These are phyloP conservation scores for Chroicocephalus ridibundus DNA, from an alignment of 2,113 vertebrate genomes.

Conservation along the genomic window DNA sequence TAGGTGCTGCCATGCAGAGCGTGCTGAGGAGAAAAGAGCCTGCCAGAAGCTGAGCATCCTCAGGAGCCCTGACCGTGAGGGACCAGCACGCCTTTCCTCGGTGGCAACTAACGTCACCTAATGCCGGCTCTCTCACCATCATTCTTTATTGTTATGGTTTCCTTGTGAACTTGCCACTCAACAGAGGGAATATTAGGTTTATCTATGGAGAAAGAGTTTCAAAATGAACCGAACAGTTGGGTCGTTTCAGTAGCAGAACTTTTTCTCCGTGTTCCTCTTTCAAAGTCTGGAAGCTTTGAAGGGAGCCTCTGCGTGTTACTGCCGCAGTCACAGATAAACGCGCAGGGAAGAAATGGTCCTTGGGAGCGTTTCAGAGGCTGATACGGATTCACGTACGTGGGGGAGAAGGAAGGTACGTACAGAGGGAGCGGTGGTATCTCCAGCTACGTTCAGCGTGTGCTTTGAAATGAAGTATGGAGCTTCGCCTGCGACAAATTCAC, in stretches of 20 bases:
- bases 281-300: neutral
- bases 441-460: neutral
- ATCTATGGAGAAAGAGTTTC: neutral
- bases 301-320: neutral
- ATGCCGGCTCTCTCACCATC: neutral
- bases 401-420: neutral
- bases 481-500: neutral
- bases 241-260: neutral
- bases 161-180: too few species aligned
- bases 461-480: neutral
- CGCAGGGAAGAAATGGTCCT: neutral
- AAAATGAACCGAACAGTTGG: neutral
- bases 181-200: neutral
- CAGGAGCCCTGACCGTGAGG: neutral
- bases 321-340: rapidly evolving
- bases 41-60: neutral
- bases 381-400: rapidly evolving
- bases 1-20: neutral
- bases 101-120: too few species aligned
- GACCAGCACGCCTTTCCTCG: neutral
- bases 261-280: neutral
- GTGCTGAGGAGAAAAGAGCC: neutral
- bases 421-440: neutral
- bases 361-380: too few species aligned
- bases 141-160: rapidly evolving